A percentile compares a stretch with the other conserved stretches of the same genome.
Evolutionary conservation across 2,888 invertebrate species (phyloP).

Genomic region (Drosophila quinaria): DNA sequence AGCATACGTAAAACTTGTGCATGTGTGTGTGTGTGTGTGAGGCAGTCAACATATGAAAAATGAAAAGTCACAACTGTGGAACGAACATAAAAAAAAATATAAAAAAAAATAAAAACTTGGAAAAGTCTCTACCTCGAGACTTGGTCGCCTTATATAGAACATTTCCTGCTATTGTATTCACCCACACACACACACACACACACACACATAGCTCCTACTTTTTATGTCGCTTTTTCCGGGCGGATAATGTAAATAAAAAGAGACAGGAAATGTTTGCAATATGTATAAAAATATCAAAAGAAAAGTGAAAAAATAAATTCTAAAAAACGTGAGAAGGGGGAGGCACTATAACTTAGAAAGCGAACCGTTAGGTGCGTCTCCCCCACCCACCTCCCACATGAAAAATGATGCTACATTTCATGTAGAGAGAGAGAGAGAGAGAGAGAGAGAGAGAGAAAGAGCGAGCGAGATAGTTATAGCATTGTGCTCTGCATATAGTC

Average conservation of each 20-base stretch:
- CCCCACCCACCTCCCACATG: slow-evolving; percentile 4
- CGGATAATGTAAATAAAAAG: slow-evolving; percentile 78
- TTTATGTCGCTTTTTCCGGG: slow-evolving; percentile 64
- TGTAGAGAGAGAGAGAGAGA: background rate
- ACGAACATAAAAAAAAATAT: slow-evolving; percentile 10
- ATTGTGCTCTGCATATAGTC: slow-evolving; percentile 70
- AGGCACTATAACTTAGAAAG: slow-evolving; percentile 46
- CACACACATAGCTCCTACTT: slow-evolving; percentile 57
- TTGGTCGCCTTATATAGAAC: slow-evolving; percentile 46
- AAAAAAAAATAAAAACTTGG: slow-evolving; percentile 38
- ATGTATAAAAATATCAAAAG: slow-evolving; percentile 54
- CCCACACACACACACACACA: slow-evolving; percentile 39
- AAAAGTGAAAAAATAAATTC: slow-evolving; percentile 31
- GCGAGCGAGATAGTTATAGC: slow-evolving; percentile 14
- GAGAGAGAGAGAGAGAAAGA: slow-evolving; percentile 5
- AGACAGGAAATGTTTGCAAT: slow-evolving; percentile 78
- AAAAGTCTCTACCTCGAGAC: slow-evolving; percentile 14
- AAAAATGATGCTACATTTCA: slow-evolving; percentile 27
- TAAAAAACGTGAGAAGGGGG: background rate
- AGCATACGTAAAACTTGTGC: slow-evolving; percentile 33
- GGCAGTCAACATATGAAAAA: slow-evolving; percentile 80
- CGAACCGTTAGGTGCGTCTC: slow-evolving; percentile 44
- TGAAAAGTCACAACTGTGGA: slow-evolving; percentile 76
- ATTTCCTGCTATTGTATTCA: slow-evolving; percentile 55
- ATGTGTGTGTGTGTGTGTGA: slow-evolving; percentile 30